phyloP scores from a whole-genome alignment of 2,888 invertebrate genomes.

The Torymus texanus region DNA sequence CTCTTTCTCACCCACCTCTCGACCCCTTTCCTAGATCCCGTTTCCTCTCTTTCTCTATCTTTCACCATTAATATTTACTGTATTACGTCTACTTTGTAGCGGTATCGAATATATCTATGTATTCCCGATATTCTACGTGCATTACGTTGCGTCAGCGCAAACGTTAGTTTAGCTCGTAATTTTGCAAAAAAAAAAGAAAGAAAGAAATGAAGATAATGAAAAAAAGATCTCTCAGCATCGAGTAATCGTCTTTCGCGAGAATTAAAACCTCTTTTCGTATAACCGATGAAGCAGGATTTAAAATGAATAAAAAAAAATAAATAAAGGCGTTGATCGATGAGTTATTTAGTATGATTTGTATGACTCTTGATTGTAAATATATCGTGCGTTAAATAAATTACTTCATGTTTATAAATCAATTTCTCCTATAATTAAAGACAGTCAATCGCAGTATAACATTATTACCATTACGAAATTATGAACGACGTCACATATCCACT shows the following conservation, averaged over 20 bases:
- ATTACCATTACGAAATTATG: conserved; percentile 31
- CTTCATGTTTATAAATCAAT: conserved; percentile 56
- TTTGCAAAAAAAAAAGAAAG: conserved; percentile 50
- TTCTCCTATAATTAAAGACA: conserved; percentile 49
- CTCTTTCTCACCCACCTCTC: background rate
- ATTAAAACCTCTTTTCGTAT: conserved; percentile 42
- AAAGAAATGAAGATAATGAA: background rate
- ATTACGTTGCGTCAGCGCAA: conserved; percentile 60
- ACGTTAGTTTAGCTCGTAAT: conserved; percentile 62
- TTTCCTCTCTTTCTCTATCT: conserved; percentile 26
- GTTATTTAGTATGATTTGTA: conserved; percentile 57
- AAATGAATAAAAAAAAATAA: background rate
- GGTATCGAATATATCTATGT: conserved; percentile 56
- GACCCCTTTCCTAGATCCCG: background rate
- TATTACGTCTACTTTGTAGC: conserved; percentile 53
- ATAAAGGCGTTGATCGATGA: conserved; percentile 55
- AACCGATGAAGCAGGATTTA: conserved; percentile 38
- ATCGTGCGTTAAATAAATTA: conserved; percentile 56
- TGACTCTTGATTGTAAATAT: conserved; percentile 57
- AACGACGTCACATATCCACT: conserved; percentile 23
- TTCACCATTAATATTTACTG: conserved; percentile 55
- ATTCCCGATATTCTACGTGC: conserved; percentile 57
- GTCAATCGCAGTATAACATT: conserved; percentile 46
- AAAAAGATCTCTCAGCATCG: conserved; percentile 59
- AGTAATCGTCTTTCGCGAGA: conserved; percentile 50